Base-by-base conservation (phyloP, 2,797 vertebrate genomes). In the Manis javanica region DNA sequence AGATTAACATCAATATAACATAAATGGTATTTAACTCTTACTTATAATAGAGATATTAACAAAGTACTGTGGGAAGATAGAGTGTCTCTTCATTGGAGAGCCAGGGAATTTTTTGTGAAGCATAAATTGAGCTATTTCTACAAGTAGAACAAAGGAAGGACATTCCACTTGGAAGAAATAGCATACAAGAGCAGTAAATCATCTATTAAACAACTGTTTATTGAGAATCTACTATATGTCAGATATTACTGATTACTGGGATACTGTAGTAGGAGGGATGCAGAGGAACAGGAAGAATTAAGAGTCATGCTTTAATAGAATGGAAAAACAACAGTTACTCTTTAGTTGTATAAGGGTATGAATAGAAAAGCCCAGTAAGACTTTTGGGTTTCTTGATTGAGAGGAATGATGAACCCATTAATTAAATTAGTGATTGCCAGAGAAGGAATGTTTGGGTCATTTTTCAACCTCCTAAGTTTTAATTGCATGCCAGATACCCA, bases 391-490 rank as follows among this genome's bases (percentile, higher is more conserved):
- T 95, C 42, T 42, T 74, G 10, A 77, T 26, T 59, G 21, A 37
- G 51, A 96, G 13, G 9, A 66, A 95, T 81, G 14, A 92, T 78
- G 29, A 89, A 16, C 1, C 11, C 10, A 91, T 72, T 82, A 53
- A 69, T 57, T 9, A 90, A 85, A 69, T 91, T 68, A 69, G 46
- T 85, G 23, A 91, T 59, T 46, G 83, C 7, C 11, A 81, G 39
- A 66, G 49, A 72, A 95, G 31, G 12, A 87, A 24, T 21, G 3
- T 51, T 66, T 77, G 11, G 31, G 21, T 55, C 10, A 93, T 77
- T 94, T 93, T 83, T 57, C 26, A 92, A 77, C 9, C 39, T 93
- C 57, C 18, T 71, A 88, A 9, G 12, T 84, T 84, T 95, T 95
- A 94, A 90, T 55, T 87, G 57, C 14, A 68, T 64, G 16, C 31